Percentiles rank a stretch among this genome's conserved stretches.
phyloP scores from a whole-genome alignment of 1,140 invertebrate genomes.

The Neodiprion pinetum region DNA sequence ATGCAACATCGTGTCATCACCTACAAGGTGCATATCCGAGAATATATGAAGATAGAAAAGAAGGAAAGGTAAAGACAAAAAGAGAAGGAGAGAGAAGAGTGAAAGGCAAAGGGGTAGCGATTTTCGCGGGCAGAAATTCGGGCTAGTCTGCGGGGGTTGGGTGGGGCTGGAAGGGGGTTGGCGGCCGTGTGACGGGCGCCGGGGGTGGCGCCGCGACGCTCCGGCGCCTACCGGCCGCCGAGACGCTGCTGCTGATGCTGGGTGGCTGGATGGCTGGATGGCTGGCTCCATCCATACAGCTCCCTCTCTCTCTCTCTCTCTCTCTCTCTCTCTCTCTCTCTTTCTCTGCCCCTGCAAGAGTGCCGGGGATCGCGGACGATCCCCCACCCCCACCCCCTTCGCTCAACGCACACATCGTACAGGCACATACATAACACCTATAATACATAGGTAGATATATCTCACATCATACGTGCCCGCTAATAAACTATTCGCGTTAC shows the following conservation, averaged over 20 bases:
- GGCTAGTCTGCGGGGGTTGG: slow-evolving; percentile 12
- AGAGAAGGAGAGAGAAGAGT: not conserved
- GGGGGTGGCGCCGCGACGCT: slow-evolving; percentile 59
- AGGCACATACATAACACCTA: too few species aligned
- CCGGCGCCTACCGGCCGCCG: slow-evolving; percentile 53
- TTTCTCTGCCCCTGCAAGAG: not conserved
- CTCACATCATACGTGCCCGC: too few species aligned
- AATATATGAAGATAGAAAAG: not conserved
- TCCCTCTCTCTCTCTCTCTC: not conserved
- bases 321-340: too few species aligned
- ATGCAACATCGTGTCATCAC: too few species aligned
- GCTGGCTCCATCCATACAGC: not conserved
- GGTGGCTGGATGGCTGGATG: not conserved
- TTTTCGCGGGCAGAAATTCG: slow-evolving; percentile 37
- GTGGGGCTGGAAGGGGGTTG: slow-evolving; percentile 39
- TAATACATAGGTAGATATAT: too few species aligned
- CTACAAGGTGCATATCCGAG: too few species aligned
- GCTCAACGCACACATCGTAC: too few species aligned
- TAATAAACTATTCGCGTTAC: too few species aligned
- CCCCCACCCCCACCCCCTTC: too few species aligned
- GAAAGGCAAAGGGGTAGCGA: not conserved
- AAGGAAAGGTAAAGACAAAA: not conserved
- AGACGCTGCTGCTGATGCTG: slow-evolving; percentile 50
- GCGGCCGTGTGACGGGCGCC: slow-evolving; percentile 58
- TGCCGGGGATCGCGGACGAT: not conserved